Evolutionary conservation across 2,797 vertebrate genomes (phyloP), one percentile per base, ranked within the genome.

Genomic region (Australoheros facetus): DNA sequence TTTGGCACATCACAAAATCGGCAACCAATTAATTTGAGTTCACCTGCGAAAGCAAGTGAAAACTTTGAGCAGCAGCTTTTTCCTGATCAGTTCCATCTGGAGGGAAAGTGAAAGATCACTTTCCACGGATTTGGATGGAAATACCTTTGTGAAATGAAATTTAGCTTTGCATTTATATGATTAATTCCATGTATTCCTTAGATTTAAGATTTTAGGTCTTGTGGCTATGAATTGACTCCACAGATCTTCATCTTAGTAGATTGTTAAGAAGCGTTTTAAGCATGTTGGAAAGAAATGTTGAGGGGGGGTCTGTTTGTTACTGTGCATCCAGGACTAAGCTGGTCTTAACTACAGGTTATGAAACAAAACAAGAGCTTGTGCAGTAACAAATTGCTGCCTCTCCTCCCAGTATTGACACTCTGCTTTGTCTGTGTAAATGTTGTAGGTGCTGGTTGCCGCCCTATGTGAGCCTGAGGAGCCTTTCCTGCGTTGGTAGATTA

Each of bases 391-490:
- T 71, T 55, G 73, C 77, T 45, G 53, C 72, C 37, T 78, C 78
- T 56, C 72, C 83, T 76, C 81, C 84, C 69, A 14, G 39, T 87
- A 83, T 73, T 91, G 84, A 88, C 85, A 1, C 74, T 79, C 4
- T 86, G 56, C 64, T 77, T 86, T 85, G 51, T 76, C 80, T 91
- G 19, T 90, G 82, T 81, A 60, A 78, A 76, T 79, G 32, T 83
- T 90, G 19, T 84, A 95, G 94, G 89, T 91, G 74, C 77, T 14
- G 87, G 59, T 55, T 48, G 6, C 83, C 26, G 30, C 71, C 86
- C 84, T 12, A 54, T 78, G 79, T 58, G 82, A 89, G 82, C 19
- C 74, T 1, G 64, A 73, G 84, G 87, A 82, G 66, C 78, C 66
- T 42, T 74, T 75, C 75, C 83, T 60, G 76, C 84, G 80, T 81